phyloP scores from a whole-genome alignment of 2,888 invertebrate genomes.

The Alentia gelatinosa region DNA sequence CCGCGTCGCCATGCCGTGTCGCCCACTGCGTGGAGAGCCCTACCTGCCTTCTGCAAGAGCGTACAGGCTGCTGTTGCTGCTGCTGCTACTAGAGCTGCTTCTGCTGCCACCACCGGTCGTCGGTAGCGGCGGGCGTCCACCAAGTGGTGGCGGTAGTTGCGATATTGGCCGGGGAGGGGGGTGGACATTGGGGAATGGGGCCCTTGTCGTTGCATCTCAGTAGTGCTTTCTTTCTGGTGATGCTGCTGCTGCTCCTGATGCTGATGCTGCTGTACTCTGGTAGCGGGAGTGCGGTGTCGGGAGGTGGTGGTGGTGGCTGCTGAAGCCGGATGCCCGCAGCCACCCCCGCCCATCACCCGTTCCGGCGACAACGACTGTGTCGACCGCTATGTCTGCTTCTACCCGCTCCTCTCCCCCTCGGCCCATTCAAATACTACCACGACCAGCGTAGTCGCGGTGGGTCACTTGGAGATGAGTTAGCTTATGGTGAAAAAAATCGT shows the following conservation, averaged over 20 bases:
- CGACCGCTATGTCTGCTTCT: not conserved
- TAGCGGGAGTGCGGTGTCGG: not conserved
- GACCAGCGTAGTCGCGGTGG: too few species aligned
- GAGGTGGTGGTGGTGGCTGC: not conserved
- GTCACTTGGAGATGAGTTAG: too few species aligned
- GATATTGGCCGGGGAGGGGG: not conserved
- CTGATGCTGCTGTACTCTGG: not conserved
- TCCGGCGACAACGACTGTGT: not conserved
- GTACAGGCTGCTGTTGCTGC: not conserved
- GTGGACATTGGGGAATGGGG: too few species aligned
- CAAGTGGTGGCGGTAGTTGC: not conserved
- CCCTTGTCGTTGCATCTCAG: too few species aligned
- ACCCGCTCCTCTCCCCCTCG: not conserved
- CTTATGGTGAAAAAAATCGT: too few species aligned
- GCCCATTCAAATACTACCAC: not conserved
- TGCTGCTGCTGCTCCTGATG: not conserved
- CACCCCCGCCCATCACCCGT: not conserved
- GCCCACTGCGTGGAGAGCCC: not conserved
- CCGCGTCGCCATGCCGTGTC: not conserved
- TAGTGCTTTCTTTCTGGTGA: too few species aligned
- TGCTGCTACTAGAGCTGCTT: not conserved
- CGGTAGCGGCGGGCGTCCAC: not conserved
- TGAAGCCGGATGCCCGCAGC: not conserved
- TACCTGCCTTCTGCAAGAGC: not conserved
- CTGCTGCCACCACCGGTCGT: not conserved